These are phyloP conservation scores for Phenganax stokvisi DNA, from an alignment of 92 coral and sea anemone genomes.

Conservation along the genomic window DNA sequence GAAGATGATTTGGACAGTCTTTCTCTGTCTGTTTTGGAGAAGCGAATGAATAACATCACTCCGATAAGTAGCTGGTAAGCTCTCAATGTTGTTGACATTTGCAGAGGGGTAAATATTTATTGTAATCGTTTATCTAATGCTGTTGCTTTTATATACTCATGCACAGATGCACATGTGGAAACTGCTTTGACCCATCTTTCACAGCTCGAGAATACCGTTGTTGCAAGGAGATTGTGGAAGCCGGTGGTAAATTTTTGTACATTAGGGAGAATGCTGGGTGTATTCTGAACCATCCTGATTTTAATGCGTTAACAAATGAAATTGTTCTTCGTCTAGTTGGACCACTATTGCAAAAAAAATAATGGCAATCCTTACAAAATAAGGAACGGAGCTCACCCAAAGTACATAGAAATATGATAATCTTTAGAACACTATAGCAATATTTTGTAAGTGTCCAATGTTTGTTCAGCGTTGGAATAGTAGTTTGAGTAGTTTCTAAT, in stretches of 20 bases:
- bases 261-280: slow-evolving; percentile 39
- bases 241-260: slow-evolving; percentile 38
- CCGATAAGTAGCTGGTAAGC: too few relatives aligned
- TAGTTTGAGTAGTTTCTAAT: not conserved
- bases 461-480: not conserved
- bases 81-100: too few relatives aligned
- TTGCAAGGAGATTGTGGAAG: slow-evolving; percentile 23
- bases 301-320: slow-evolving; percentile 31
- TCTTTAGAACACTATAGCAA: not conserved
- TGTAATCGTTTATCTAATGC: too few relatives aligned
- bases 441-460: not conserved
- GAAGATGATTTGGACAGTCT: not conserved
- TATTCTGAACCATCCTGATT: slow-evolving; percentile 40
- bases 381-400: slow-evolving; percentile 21
- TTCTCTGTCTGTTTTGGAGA: too few relatives aligned
- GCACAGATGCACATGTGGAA: slow-evolving; percentile 2
- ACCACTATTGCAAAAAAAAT: slow-evolving; percentile 25
- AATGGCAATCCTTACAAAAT: slow-evolving; percentile 22
- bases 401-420: not conserved
- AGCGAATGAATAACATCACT: too few relatives aligned
- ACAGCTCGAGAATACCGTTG: slow-evolving; percentile 37
- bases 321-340: slow-evolving; percentile 29
- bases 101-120: too few relatives aligned
- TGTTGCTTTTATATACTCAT: too few relatives aligned
- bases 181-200: slow-evolving; percentile 15